Conservation (phyloP, 2,888 invertebrate species). For the Lasioglossum morio region DNA sequence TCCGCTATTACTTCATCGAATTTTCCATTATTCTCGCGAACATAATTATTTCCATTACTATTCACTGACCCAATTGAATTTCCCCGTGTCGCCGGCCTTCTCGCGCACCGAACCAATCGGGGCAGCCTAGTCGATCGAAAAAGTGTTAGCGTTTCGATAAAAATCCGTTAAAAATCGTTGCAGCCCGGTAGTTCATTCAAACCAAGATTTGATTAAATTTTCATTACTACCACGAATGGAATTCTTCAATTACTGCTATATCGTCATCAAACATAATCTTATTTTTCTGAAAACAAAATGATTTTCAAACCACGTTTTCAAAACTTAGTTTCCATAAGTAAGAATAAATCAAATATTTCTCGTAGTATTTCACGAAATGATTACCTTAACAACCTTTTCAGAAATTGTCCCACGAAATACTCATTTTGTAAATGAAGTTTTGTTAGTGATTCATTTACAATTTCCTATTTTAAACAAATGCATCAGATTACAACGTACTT, state of each 20-base stretch:
- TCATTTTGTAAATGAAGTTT: too few relatives aligned
- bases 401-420: too few relatives aligned
- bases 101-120: not conserved
- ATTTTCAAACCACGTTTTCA: not conserved
- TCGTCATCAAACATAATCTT: not conserved
- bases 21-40: not conserved
- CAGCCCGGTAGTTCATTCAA: constrained; percentile 31
- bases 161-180: constrained; percentile 5
- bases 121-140: constrained; percentile 39
- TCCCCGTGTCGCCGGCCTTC: not conserved
- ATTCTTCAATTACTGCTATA: not conserved
- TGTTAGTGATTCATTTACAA: not conserved
- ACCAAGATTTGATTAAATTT: constrained; percentile 39
- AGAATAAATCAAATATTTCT: not conserved
- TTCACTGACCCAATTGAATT: constrained; percentile 47
- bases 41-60: constrained; percentile 40
- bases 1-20: not conserved
- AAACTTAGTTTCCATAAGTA: not conserved
- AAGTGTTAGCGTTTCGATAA: constrained; percentile 19
- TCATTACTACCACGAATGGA: constrained; percentile 23
- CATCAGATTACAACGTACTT: not conserved
- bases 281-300: not conserved
- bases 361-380: not conserved
- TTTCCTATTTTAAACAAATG: not conserved
- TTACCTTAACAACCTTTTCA: too few relatives aligned